These are phyloP conservation scores for Microcaecilia unicolor DNA, from an alignment of 2,797 vertebrate genomes.

Conservation along the genomic window DNA sequence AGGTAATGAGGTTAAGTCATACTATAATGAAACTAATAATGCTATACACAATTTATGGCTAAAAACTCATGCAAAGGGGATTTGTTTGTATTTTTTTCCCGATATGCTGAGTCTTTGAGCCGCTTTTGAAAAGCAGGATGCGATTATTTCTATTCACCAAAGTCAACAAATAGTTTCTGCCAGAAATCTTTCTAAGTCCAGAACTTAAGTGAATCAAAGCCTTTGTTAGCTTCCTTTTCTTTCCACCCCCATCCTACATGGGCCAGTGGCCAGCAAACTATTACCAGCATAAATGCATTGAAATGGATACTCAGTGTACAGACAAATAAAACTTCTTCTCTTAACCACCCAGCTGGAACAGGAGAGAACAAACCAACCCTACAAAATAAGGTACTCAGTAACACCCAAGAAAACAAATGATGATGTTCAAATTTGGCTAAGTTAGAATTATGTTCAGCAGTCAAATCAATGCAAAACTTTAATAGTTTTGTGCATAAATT, in stretches of 20 bases:
- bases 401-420: constrained; percentile 32
- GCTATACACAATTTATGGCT: too few species aligned
- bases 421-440: constrained; percentile 23
- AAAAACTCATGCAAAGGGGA: too few species aligned
- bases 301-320: constrained; percentile 53
- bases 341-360: constrained; percentile 58
- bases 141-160: too few species aligned
- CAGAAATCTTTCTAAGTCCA: constrained; percentile 8
- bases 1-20: too few species aligned
- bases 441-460: constrained; percentile 18
- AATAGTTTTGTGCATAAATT: background rate
- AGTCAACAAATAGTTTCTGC: constrained; percentile 57
- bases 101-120: too few species aligned
- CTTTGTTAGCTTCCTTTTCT: constrained; percentile 28
- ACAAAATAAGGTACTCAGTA: constrained; percentile 39
- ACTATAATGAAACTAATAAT: too few species aligned
- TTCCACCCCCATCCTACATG: constrained; percentile 59
- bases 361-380: constrained; percentile 30
- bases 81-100: too few species aligned
- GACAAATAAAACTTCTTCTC: constrained; percentile 60
- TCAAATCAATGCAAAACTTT: constrained; percentile 16
- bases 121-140: too few species aligned
- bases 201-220: background rate
- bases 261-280: constrained; percentile 73
- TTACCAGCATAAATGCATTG: constrained; percentile 74